phyloP scores from a whole-genome alignment of 30 jellyfish, hydroid and myxozoan species.

The Aurelia aurita complex sp. Pacific region DNA sequence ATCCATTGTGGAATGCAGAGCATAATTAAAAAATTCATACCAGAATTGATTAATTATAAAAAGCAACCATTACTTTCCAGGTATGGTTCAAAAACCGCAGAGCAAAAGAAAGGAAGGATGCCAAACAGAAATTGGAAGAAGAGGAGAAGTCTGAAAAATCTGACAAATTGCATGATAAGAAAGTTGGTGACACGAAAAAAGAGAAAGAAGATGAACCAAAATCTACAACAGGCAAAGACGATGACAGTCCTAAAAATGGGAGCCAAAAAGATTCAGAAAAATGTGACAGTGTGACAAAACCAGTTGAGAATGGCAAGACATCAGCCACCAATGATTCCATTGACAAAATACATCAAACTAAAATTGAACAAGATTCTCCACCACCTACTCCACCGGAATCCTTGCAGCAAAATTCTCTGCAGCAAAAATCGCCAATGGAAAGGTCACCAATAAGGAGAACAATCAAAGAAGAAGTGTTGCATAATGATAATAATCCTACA shows the following conservation, averaged over 20 bases:
- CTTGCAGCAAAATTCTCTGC: not conserved
- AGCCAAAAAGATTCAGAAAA: too few species aligned
- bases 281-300: too few species aligned
- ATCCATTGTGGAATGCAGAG: too few species aligned
- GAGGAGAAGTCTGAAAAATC: not conserved
- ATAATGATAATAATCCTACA: not conserved
- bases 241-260: too few species aligned
- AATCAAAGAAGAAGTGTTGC: not conserved
- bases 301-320: too few species aligned
- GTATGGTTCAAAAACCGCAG: conserved; percentile 68
- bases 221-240: not conserved
- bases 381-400: too few species aligned
- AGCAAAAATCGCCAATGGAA: not conserved
- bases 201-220: not conserved
- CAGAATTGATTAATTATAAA: not conserved
- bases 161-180: not conserved
- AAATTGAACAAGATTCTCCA: too few species aligned
- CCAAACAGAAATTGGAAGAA: conserved; percentile 32
- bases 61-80: not conserved
- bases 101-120: conserved; percentile 56
- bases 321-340: too few species aligned
- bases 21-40: too few species aligned
- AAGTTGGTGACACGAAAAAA: not conserved
- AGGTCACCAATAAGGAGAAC: not conserved
- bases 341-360: too few species aligned